These are phyloP conservation scores for Cliona cf. orientalis DNA, from an alignment of 37 sponge, comb jelly and placozoan species.

Conservation along the genomic window DNA sequence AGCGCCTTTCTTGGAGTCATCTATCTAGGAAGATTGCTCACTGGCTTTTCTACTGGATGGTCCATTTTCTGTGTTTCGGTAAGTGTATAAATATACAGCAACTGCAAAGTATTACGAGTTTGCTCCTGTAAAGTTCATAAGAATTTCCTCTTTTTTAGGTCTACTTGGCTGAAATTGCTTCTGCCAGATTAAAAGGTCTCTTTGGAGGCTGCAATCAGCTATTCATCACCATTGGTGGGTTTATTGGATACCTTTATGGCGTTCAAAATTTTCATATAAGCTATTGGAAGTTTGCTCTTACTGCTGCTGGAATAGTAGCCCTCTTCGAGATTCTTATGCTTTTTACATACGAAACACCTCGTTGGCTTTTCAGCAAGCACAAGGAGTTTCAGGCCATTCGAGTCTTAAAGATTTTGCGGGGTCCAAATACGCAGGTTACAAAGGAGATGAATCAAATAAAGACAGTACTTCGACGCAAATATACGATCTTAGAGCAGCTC, in stretches of 20 bases:
- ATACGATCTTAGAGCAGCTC: constrained; percentile 14
- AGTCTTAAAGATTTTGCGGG: constrained; percentile 58
- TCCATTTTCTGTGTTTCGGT: neutral
- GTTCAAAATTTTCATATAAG: neutral
- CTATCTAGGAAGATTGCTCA: neutral
- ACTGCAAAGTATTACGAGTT: no score
- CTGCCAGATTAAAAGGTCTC: constrained; percentile 57
- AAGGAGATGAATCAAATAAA: constrained; percentile 48
- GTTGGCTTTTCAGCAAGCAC: constrained; percentile 54
- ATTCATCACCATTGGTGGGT: constrained; percentile 72
- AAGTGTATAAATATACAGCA: no score
- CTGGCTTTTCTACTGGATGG: neutral
- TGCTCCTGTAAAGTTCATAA: no score
- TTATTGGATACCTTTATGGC: constrained; percentile 62
- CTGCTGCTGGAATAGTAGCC: constrained; percentile 45
- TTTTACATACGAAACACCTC: constrained; percentile 77
- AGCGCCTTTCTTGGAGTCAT: neutral
- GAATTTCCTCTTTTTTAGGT: constrained; percentile 52
- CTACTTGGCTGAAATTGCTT: constrained; percentile 78
- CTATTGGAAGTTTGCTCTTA: constrained; percentile 51
- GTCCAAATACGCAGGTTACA: constrained; percentile 31
- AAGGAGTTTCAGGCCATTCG: constrained; percentile 9
- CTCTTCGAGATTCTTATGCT: constrained; percentile 63
- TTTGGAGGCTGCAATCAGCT: constrained; percentile 82
- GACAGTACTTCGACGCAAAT: neutral